phyloP scores from a whole-genome alignment of 2,797 vertebrate species.

The Lemur catta region DNA sequence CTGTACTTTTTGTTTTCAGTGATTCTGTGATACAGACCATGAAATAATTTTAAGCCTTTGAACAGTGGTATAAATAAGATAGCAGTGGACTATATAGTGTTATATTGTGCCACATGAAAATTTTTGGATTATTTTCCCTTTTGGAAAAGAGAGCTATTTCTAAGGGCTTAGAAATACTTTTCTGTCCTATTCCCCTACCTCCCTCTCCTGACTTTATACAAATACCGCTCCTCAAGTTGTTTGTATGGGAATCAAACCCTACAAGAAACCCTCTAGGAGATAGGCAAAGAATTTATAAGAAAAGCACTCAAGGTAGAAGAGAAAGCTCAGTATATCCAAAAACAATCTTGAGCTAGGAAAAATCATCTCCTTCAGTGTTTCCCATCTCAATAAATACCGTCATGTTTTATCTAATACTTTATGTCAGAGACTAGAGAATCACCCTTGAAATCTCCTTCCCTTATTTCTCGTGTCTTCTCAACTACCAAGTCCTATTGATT shows the following conservation, averaged over 20 bases:
- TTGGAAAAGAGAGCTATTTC: constrained; percentile 1
- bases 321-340: not conserved
- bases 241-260: not conserved
- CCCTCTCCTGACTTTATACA: not conserved
- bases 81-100: not conserved
- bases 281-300: not conserved
- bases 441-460: not conserved
- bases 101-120: not conserved
- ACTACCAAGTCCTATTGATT: not conserved
- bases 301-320: not conserved
- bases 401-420: not conserved
- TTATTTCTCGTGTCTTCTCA: not conserved
- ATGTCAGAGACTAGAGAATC: not conserved
- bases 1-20: not conserved
- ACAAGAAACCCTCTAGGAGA: not conserved
- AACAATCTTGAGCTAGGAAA: not conserved
- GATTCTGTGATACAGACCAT: not conserved
- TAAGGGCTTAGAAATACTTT: constrained; percentile 33
- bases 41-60: constrained; percentile 30
- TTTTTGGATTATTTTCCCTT: not conserved
- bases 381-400: not conserved
- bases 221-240: not conserved
- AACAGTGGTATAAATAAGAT: constrained; percentile 4
- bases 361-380: not conserved
- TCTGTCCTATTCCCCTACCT: not conserved